Evolutionary conservation across 2,797 vertebrate species (phyloP).

Genomic region (Urophycis tenuis): DNA sequence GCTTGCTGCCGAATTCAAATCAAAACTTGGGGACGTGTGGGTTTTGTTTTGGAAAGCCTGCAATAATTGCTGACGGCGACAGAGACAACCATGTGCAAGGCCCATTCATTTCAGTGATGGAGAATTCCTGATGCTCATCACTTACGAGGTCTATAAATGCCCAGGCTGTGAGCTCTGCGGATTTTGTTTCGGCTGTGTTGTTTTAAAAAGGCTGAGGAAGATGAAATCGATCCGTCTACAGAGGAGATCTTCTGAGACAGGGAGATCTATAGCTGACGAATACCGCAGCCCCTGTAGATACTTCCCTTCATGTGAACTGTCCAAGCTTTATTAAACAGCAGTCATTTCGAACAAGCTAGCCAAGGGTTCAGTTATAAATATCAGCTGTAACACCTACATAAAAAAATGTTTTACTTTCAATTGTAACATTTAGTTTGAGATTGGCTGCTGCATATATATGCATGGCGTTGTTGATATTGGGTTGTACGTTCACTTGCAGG

Average conservation of each 20-base stretch:
- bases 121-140: not conserved
- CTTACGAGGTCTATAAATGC: not conserved
- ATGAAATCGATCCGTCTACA: conserved; percentile 29
- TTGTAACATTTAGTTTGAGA: not conserved
- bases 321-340: not conserved
- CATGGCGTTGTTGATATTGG: not conserved
- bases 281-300: conserved; percentile 28
- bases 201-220: conserved; percentile 10
- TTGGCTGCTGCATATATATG: not conserved
- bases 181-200: conserved; percentile 10
- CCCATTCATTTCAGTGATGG: not conserved
- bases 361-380: not conserved
- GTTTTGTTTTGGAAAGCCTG: not conserved
- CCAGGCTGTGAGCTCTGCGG: conserved; percentile 14
- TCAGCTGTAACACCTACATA: not conserved
- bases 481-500: conserved; percentile 3
- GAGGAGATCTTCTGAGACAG: conserved; percentile 8
- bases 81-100: not conserved
- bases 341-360: not conserved
- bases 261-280: conserved; percentile 10
- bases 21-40: not conserved
- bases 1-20: not conserved
- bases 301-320: not conserved
- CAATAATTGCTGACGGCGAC: not conserved
- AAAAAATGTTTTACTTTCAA: not conserved